Evolutionary conservation across 2,888 invertebrate genomes (phyloP), one percentile per base, ranked within the genome.

Genomic region (Noctua janthina): DNA sequence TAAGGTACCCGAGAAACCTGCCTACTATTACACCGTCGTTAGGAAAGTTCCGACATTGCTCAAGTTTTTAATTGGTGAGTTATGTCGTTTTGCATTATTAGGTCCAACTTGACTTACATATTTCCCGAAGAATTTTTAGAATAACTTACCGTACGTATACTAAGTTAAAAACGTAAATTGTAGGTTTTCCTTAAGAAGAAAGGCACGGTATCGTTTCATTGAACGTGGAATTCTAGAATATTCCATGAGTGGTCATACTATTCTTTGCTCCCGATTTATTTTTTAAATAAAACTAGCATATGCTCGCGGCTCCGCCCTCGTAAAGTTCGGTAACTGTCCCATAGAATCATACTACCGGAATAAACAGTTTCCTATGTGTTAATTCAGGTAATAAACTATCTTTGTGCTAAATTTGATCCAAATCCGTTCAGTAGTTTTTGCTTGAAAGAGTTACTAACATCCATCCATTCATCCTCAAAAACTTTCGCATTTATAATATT

Each of bases 61-160:
- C 67, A 64, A 88, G 67, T 70, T 78, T 76, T 81, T 87, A 87
- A 88, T 87, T 88, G 84, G 87, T 81, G 67, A 76, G 77, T 54
- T 67, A 84, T 76, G 74, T 81, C 67, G 87, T 69, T 82, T 23
- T 66, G 79, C 67, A 54, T 49, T 88, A 87, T 81, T 74, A 71
- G 81, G 87, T 87, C 79, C 76, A 87, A 72, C 62, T 71, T 23
- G 15, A 66, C 49, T 20, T 78, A 29, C 29, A 29, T 29, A 82
- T 82, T 86, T 78, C 15, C 49, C 20, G 56, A 80, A 66, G 71
- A 67, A 78, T 83, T 82, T 76, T 70, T 79, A 68, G 64, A 81
- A 87, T 75, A 75, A 76, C 72, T 81, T 76, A n/a, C n/a, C n/a
- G 39, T 54, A 39, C 7, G 54, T 73, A n/a, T 69, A 64, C 23